A percentile compares a stretch with the other conserved stretches of the same genome.
phyloP scores from a whole-genome alignment of 1,140 invertebrate genomes.

The Camponotus vicinus region DNA sequence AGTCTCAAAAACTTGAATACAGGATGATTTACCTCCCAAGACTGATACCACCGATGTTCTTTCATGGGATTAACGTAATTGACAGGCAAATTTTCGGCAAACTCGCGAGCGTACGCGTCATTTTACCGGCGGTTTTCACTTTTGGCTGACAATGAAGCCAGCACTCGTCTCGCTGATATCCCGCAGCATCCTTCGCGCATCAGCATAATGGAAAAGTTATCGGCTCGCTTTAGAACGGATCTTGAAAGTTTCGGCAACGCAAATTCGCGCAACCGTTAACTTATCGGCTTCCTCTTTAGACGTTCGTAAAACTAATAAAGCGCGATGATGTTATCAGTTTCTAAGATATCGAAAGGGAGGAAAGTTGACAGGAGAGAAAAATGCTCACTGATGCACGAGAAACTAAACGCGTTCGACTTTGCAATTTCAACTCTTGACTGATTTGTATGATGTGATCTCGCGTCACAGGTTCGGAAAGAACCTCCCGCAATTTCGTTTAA shows the following conservation, averaged over 20 bases:
- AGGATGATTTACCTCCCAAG: not conserved
- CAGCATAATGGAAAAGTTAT: slow-evolving; percentile 61
- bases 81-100: slow-evolving; percentile 22
- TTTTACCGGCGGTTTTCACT: slow-evolving; percentile 44
- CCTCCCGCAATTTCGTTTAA: not conserved
- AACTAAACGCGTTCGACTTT: not conserved
- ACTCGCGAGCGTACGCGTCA: slow-evolving; percentile 13
- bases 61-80: slow-evolving; percentile 39
- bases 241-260: slow-evolving; percentile 28
- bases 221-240: slow-evolving; percentile 43
- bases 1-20: not conserved
- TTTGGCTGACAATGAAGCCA: slow-evolving; percentile 48
- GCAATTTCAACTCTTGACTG: not conserved
- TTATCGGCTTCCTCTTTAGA: slow-evolving; percentile 42
- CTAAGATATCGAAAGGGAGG: not conserved
- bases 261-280: slow-evolving; percentile 40
- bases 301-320: slow-evolving; percentile 32
- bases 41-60: not conserved
- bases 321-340: slow-evolving; percentile 24
- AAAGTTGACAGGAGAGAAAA: slow-evolving; percentile 18
- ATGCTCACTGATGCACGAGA: not conserved
- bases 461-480: not conserved
- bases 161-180: slow-evolving; percentile 9
- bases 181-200: slow-evolving; percentile 13
- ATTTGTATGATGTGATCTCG: not conserved